These are phyloP conservation scores for Adrianichthys oophorus DNA, from an alignment of 2,797 vertebrate species.

Conservation along the genomic window DNA sequence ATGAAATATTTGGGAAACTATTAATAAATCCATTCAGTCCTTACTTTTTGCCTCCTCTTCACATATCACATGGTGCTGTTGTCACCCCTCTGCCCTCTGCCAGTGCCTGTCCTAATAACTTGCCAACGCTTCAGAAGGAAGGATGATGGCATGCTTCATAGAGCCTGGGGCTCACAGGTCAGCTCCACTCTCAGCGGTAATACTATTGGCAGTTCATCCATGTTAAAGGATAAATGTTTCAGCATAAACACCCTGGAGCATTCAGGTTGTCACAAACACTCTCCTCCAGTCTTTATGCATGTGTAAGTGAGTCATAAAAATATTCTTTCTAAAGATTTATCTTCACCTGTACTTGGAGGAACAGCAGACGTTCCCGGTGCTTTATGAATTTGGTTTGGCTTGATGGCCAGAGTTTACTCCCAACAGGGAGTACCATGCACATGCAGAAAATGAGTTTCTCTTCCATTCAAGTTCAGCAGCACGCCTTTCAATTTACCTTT, in stretches of 20 bases:
- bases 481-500: too few species aligned
- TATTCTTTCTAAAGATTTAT: conserved; percentile 1
- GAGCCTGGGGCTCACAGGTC: background rate
- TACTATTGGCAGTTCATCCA: conserved; percentile 15
- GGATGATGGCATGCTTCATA: conserved; percentile 12
- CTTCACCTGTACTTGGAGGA: background rate
- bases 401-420: too few species aligned
- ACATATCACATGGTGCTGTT: conserved; percentile 1
- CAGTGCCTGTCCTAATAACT: conserved; percentile 5
- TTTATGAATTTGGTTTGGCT: too few species aligned
- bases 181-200: conserved; percentile 1
- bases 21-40: background rate
- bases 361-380: too few species aligned
- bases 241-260: conserved; percentile 15
- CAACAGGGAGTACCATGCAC: background rate
- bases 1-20: background rate
- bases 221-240: conserved; percentile 36
- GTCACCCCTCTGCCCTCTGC: conserved; percentile 4
- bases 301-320: conserved; percentile 6
- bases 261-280: conserved; percentile 13
- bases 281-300: conserved; percentile 5
- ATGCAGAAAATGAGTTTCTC: conserved; percentile 1
- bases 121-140: conserved; percentile 1
- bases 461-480: too few species aligned
- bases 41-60: conserved; percentile 4